A percentile compares a stretch with the other conserved stretches of the same genome.
Evolutionary conservation across 2,797 vertebrate genomes (phyloP).

Genomic region (Pelochelys cantorii): DNA sequence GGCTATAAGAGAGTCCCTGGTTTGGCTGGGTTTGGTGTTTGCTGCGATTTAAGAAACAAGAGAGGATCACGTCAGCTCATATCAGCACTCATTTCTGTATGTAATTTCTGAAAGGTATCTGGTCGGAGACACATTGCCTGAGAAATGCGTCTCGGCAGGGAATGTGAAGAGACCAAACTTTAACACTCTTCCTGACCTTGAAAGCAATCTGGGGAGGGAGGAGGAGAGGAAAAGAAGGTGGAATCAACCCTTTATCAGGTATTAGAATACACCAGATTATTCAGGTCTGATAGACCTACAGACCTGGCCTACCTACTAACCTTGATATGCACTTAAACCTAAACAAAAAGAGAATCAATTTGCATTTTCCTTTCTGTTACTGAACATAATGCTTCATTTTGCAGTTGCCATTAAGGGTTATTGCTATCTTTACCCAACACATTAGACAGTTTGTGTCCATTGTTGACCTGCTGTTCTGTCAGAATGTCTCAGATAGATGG

Average conservation of each 20-base stretch:
- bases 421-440: constrained; percentile 64
- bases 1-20: constrained; percentile 49
- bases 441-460: constrained; percentile 71
- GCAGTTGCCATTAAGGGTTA: constrained; percentile 76
- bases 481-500: constrained; percentile 84
- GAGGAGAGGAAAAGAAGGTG: fast-evolving
- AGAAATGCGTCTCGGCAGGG: constrained; percentile 45
- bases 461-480: constrained; percentile 81
- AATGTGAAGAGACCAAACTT: constrained; percentile 54
- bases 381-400: constrained; percentile 76
- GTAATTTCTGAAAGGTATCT: constrained; percentile 63
- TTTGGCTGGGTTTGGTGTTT: constrained; percentile 58
- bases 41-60: constrained; percentile 43
- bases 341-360: constrained; percentile 76
- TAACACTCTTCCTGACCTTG: constrained; percentile 58
- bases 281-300: constrained; percentile 65
- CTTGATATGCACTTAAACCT: constrained; percentile 77
- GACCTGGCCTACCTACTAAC: constrained; percentile 63
- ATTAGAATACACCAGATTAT: constrained; percentile 69
- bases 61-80: constrained; percentile 23
- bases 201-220: constrained; percentile 38
- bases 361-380: constrained; percentile 80
- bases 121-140: constrained; percentile 18
- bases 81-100: constrained; percentile 57
- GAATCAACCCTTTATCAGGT: constrained; percentile 30